phyloP scores from a whole-genome alignment of 2,113 vertebrate species.

The Passer montanus region DNA sequence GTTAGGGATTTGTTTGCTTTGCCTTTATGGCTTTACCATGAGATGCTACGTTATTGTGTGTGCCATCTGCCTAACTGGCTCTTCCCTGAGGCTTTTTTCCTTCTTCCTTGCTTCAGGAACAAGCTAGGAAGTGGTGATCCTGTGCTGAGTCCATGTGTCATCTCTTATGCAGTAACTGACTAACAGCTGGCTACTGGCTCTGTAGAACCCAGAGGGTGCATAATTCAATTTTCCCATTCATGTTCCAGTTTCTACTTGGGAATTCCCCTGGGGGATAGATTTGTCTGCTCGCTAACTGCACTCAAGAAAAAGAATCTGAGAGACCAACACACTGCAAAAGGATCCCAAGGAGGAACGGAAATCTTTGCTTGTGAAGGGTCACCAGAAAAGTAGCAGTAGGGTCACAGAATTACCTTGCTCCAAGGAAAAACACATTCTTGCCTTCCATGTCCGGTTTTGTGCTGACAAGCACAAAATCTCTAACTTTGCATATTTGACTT shows the following conservation, averaged over 20 bases:
- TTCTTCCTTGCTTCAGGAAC: not conserved
- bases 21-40: not conserved
- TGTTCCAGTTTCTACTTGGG: not conserved
- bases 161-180: not conserved
- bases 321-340: not conserved
- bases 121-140: not conserved
- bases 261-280: not conserved
- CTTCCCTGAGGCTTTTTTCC: not conserved
- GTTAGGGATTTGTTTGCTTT: not conserved
- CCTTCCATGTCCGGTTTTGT: not conserved
- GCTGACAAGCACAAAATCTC: not conserved
- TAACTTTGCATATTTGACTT: not conserved
- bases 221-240: not conserved
- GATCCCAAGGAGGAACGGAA: not conserved
- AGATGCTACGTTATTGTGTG: fast-evolving
- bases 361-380: not conserved
- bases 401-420: not conserved
- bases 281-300: not conserved
- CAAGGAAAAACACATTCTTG: not conserved
- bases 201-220: not conserved
- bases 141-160: not conserved
- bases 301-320: not conserved
- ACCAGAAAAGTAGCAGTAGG: not conserved
- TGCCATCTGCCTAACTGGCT: not conserved
- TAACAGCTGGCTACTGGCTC: not conserved